phyloP scores from a whole-genome alignment of 2,113 vertebrate species.

The Anhinga rufa region DNA sequence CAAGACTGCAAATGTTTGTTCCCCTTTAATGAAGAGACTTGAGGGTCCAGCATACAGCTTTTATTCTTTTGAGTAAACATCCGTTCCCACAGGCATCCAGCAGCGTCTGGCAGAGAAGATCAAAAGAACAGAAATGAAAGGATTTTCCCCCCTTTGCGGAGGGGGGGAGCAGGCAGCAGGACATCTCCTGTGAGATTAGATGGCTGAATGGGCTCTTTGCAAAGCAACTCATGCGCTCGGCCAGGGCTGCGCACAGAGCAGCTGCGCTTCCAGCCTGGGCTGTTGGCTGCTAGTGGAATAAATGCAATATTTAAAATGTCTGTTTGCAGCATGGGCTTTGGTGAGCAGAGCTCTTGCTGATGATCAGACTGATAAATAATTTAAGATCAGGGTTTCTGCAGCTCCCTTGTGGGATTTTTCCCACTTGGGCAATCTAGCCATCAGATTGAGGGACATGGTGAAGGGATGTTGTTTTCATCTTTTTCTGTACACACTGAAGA shows the following conservation, averaged over 20 bases:
- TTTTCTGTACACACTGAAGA: background rate
- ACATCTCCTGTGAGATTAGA: background rate
- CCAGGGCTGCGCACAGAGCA: rapidly evolving
- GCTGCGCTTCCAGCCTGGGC: background rate
- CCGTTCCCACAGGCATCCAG: conserved; percentile 29
- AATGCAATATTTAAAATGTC: background rate
- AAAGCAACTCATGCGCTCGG: rapidly evolving
- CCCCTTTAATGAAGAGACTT: background rate
- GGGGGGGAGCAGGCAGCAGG: background rate
- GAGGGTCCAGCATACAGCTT: background rate
- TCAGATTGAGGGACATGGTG: background rate
- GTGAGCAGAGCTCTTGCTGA: background rate
- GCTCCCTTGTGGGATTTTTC: background rate
- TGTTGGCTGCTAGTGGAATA: background rate
- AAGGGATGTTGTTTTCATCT: background rate
- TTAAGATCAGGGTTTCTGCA: background rate
- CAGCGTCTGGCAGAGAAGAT: background rate
- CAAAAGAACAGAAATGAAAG: background rate
- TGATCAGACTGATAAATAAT: background rate
- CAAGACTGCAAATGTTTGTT: conserved; percentile 7
- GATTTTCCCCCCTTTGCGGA: background rate
- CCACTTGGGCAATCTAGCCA: background rate
- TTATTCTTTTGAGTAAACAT: conserved; percentile 23
- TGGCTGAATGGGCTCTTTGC: background rate
- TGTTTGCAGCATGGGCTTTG: background rate